phyloP scores from a whole-genome alignment of 2,797 vertebrate species.

The Sebastolobus alascanus region DNA sequence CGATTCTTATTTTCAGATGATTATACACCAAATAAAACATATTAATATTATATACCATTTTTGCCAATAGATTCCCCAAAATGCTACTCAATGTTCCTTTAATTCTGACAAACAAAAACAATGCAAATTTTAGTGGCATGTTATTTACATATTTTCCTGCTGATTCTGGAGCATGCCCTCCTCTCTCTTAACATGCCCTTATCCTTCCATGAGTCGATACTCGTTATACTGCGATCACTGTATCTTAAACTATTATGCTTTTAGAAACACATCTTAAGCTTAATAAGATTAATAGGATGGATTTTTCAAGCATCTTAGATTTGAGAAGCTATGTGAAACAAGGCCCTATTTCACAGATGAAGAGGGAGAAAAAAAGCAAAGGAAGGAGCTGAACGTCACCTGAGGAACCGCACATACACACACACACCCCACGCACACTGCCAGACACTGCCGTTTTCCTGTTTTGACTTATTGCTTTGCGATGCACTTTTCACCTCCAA shows the following conservation, averaged over 20 bases:
- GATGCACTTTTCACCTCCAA: conserved; percentile 64
- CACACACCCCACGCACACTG: conserved; percentile 10
- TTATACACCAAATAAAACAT: no score
- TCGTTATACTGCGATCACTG: background rate
- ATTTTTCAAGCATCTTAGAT: background rate
- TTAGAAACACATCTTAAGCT: background rate
- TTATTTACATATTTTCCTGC: background rate
- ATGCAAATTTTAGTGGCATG: background rate
- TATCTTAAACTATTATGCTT: background rate
- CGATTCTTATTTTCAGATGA: no score
- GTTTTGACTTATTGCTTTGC: conserved; percentile 55
- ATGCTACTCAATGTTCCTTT: no score
- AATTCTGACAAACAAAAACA: background rate
- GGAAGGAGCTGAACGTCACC: background rate
- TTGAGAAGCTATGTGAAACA: background rate
- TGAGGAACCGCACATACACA: background rate
- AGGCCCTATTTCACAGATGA: background rate
- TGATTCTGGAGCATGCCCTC: background rate
- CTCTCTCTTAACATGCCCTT: background rate
- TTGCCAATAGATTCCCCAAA: no score
- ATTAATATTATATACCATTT: no score
- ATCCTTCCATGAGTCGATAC: background rate
- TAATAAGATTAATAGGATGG: background rate
- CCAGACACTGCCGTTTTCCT: conserved; percentile 29
- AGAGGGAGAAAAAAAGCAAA: background rate